Evolutionary conservation across 2,113 vertebrate species (phyloP), one percentile per base, ranked within the genome.

Genomic region (Seriola rivoliana): DNA sequence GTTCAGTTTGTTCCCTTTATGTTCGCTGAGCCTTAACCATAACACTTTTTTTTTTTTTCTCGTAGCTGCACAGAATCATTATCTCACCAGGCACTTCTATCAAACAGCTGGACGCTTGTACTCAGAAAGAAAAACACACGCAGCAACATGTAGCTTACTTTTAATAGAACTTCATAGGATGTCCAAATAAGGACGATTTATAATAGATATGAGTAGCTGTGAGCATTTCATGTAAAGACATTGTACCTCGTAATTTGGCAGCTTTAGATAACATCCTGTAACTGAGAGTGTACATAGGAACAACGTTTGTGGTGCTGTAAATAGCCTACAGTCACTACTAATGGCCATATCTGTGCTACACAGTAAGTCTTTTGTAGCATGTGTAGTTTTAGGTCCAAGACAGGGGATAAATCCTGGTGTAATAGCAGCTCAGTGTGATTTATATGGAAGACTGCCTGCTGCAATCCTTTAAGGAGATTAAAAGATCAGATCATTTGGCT

Each of bases 391-490:
- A 8, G 19, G 9, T 34, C 54, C 52, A 54, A 64, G 52, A 70
- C 3, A 9, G 58, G 25, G 64, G 44, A 70, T 52, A 25, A 66
- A 79, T 89, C 80, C 29, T 25, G 55, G 65, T 75, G 32, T 78
- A 38, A 78, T 60, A 78, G 71, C 69, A 50, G 72, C 85, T 84
- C 68, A 68, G 73, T 79, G 75, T 62, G 59, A 64, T 89, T 90
- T 73, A 82, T 72, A 63, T 38, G 70, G 80, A 75, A 54, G 75
- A 80, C 42, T 21, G 74, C 48, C 38, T 71, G 32, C 60, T 66
- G 44, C 46, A 71, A 77, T 81, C 80, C 60, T 90, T 85, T 80
- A 82, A 91, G 73, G 57, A 78, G 80, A 90, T 92, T 91, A 89
- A 85, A 81, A 82, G 81, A 86, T 88, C 75, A 77, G 57, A 85